Conservation (phyloP, 1,140 invertebrate species). For the Asbolus verrucosus region DNA sequence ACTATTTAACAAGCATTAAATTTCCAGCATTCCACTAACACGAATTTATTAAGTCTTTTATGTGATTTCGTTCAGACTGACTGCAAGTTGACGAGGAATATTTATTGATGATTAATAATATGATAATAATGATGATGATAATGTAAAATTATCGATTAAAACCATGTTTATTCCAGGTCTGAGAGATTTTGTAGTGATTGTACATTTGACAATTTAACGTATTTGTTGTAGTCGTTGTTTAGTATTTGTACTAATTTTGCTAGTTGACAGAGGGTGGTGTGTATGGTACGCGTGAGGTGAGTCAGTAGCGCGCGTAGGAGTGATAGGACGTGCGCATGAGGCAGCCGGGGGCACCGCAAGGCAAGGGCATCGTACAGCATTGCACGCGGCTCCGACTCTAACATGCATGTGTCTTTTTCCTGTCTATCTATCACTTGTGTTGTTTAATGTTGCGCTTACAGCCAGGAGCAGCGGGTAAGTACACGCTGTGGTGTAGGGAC, state of each 20-base stretch:
- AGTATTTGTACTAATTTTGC: conserved; percentile 9
- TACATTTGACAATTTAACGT: conserved; percentile 36
- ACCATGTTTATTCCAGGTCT: conserved; percentile 53
- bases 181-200: conserved; percentile 46
- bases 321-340: conserved; percentile 53
- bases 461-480: conserved; percentile 59
- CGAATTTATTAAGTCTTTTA: conserved; percentile 2
- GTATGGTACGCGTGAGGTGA: conserved; percentile 27
- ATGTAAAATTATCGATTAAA: conserved; percentile 42
- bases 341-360: conserved; percentile 58
- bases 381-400: conserved; percentile 60
- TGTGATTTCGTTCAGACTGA: conserved; percentile 41
- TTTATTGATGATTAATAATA: conserved; percentile 39
- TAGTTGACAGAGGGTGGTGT: conserved; percentile 25
- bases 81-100: conserved; percentile 50
- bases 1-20: conserved; percentile 41
- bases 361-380: conserved; percentile 60
- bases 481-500: conserved; percentile 57
- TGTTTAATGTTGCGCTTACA: conserved; percentile 56
- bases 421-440: conserved; percentile 53
- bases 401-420: conserved; percentile 54
- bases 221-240: conserved; percentile 9
- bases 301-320: conserved; percentile 43
- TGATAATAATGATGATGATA: conserved; percentile 38
- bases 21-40: conserved; percentile 42